Percentiles rank a stretch among this genome's conserved stretches.
Conservation (phyloP, 2,113 vertebrate genomes). For the Haliaeetus leucogaster region DNA sequence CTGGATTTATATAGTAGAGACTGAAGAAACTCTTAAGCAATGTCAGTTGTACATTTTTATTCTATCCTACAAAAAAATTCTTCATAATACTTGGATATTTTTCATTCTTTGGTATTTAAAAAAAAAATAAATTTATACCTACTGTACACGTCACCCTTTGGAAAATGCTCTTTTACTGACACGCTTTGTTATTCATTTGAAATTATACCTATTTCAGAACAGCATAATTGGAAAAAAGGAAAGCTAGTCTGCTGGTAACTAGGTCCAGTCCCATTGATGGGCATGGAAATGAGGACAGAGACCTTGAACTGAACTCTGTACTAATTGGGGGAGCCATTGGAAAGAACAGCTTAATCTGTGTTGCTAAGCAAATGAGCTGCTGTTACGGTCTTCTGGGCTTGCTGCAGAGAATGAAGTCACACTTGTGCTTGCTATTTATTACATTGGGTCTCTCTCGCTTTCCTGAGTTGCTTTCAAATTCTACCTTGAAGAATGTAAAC, state of each 20-base stretch:
- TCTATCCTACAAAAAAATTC: neutral
- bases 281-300: neutral
- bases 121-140: neutral
- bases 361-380: neutral
- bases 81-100: neutral
- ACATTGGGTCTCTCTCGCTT: neutral
- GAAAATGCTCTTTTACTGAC: neutral
- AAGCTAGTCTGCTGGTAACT: neutral
- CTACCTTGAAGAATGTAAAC: neutral
- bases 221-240: neutral
- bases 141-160: neutral
- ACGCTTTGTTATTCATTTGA: neutral
- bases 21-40: neutral
- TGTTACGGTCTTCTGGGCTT: neutral
- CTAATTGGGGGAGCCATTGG: neutral
- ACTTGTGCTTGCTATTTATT: neutral
- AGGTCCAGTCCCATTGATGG: neutral
- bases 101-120: neutral
- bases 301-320: neutral
- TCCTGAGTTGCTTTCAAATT: neutral
- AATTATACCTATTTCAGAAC: neutral
- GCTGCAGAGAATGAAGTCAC: neutral
- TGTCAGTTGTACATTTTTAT: neutral
- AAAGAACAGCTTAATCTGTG: neutral
- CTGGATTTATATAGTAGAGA: neutral